Base-by-base conservation (phyloP, 37 sponge, comb jelly and placozoan genomes). In the Amphimedon queenslandica region DNA sequence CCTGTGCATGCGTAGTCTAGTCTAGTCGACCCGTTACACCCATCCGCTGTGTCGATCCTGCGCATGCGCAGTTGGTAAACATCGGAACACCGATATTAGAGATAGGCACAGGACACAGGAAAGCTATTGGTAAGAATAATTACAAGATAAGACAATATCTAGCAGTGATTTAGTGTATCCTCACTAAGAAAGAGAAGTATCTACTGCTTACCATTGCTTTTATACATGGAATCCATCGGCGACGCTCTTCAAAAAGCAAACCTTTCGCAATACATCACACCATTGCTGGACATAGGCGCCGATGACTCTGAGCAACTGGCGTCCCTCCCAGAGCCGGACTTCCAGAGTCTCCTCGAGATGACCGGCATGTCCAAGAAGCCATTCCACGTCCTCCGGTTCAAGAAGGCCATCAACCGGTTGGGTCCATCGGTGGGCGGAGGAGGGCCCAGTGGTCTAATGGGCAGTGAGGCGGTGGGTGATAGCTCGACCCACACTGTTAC, bases 251-350 rank as follows among this genome's bases (percentile, higher is more conserved):
- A 57, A 4, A 43, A 68, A 42, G 83, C 76, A 37, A 91, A 91
- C 51, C 79, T 91, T 28, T 64, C 86, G 43, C 57, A 37, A 10
- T 91, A 91, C 67, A 64, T 79, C 55, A 32, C 39, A 38, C 57
- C 69, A 5, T 64, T 91, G 5, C 76, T 86, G 34, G 82, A 86
- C 38, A 79, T 86, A 74, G 89, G 90, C 16, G 92, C 86, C 3
- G 92, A 91, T 66, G 92, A 91, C 53, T 60, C 86, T 5, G 24
- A 77, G n/a, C 92, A 91, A 69, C 70, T 91, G 30, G 72, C 58
- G 39, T 77, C 82, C n/a, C 63, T 85, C 20, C 47, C 74, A 21
- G 77, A 78, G 8, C 71, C 67, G 2, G 78, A 80, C 16, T 75
- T 91, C 42, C 33, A 70, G 31, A 67, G 69, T 61, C 69, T 91